phyloP scores from a whole-genome alignment of 1,140 invertebrate genomes.

The Drosophila rufa region DNA sequence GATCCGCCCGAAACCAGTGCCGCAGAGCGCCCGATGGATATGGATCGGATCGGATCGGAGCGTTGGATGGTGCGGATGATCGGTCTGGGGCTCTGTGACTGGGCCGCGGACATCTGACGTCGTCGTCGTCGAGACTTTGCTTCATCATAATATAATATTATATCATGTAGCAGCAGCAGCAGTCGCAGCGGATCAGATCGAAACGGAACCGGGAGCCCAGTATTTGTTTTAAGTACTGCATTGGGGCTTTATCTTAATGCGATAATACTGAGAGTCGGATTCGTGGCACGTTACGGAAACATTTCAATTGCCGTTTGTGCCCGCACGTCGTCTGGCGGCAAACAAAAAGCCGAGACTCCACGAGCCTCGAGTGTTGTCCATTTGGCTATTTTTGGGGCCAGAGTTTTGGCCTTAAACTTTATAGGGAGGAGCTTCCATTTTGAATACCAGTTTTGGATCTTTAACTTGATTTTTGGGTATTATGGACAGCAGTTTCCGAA shows the following conservation, averaged over 20 bases:
- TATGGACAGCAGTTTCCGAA: no score
- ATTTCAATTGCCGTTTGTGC: constrained; percentile 18
- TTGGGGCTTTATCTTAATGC: constrained; percentile 49
- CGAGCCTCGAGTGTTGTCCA: constrained; percentile 6
- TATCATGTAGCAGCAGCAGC: constrained; percentile 17
- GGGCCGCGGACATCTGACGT: constrained; percentile 32
- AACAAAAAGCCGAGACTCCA: constrained; percentile 27
- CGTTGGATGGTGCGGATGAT: not conserved
- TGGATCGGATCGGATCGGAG: constrained; percentile 16
- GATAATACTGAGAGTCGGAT: constrained; percentile 29
- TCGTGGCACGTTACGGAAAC: constrained; percentile 47
- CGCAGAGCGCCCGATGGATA: constrained; percentile 8
- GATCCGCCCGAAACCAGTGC: constrained; percentile 40
- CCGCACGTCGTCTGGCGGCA: constrained; percentile 40
- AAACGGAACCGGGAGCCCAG: constrained; percentile 9
- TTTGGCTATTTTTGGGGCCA: constrained; percentile 5
- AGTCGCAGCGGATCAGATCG: not conserved
- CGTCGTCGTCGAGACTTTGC: constrained; percentile 14
- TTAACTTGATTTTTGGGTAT: no score
- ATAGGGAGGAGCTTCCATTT: no score
- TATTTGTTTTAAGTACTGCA: constrained; percentile 62
- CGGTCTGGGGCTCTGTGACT: constrained; percentile 30
- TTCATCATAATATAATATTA: constrained; percentile 25
- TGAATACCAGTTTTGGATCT: no score
- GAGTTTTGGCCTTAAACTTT: not conserved